phyloP scores from a whole-genome alignment of 2,888 invertebrate genomes.

The Aproaerema taeniolella region DNA sequence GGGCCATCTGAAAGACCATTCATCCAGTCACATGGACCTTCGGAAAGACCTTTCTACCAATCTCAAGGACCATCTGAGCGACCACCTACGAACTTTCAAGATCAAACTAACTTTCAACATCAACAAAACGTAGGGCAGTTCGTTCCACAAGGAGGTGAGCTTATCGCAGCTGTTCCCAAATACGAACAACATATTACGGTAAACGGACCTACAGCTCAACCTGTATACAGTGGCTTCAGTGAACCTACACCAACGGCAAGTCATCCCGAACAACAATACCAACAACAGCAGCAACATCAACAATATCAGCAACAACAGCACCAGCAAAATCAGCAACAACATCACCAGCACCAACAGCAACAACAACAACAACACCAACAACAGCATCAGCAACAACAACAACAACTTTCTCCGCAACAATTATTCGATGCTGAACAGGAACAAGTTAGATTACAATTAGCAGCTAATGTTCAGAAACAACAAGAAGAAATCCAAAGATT shows the following conservation, averaged over 20 bases:
- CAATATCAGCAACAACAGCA: conserved; percentile 16
- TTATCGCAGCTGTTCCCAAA: conserved; percentile 86
- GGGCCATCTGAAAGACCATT: conserved; percentile 33
- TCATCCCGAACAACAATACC: conserved; percentile 16
- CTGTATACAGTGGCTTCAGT: conserved; percentile 43
- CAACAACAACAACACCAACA: conserved; percentile 28
- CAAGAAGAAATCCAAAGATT: conserved; percentile 72
- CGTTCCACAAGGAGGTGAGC: conserved; percentile 82
- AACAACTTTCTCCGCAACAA: no score
- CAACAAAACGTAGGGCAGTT: conserved; percentile 68
- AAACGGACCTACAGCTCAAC: conserved; percentile 48
- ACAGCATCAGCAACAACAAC: conserved; percentile 29
- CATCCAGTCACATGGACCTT: conserved; percentile 37
- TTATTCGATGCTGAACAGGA: conserved; percentile 56
- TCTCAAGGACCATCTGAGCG: conserved; percentile 37
- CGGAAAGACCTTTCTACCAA: conserved; percentile 30
- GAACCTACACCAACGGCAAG: conserved; percentile 30
- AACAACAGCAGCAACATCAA: conserved; percentile 19
- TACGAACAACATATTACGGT: conserved; percentile 86
- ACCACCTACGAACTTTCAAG: conserved; percentile 32
- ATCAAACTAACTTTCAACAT: conserved; percentile 46
- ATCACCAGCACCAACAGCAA: conserved; percentile 29
- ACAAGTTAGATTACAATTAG: conserved; percentile 59
- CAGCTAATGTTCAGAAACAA: conserved; percentile 69
- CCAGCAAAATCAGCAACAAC: conserved; percentile 25